Percentiles rank a stretch among this genome's conserved stretches.
Evolutionary conservation across 2,797 vertebrate genomes (phyloP).

Genomic region (Amblyopsis hoosieri): DNA sequence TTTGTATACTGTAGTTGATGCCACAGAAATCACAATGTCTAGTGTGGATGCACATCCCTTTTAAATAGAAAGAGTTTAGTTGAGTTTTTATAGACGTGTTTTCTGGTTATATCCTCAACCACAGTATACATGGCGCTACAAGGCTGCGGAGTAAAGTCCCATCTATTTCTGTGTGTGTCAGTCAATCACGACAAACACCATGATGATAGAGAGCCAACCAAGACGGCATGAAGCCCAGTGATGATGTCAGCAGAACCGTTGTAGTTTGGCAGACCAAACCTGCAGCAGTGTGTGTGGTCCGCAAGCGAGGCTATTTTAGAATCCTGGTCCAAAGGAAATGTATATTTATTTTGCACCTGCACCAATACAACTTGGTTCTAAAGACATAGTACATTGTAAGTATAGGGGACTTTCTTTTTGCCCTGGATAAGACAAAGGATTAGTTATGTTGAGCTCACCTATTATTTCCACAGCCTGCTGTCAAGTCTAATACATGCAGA

Average conservation of each 20-base stretch:
- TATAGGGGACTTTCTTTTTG: conserved; percentile 34
- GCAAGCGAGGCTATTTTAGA: conserved; percentile 60
- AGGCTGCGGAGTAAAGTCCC: conserved; percentile 4
- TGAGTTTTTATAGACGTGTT: conserved; percentile 8
- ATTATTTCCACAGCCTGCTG: conserved; percentile 39
- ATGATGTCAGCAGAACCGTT: conserved; percentile 57
- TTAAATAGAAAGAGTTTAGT: neutral
- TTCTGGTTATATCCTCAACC: conserved; percentile 8
- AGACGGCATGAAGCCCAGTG: conserved; percentile 55
- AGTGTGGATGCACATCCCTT: neutral
- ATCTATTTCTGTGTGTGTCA: conserved; percentile 49
- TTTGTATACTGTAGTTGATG: neutral
- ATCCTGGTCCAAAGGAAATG: conserved; percentile 49
- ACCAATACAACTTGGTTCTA: conserved; percentile 31
- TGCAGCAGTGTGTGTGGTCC: conserved; percentile 68
- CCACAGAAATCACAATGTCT: too few relatives aligned
- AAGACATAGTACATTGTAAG: conserved; percentile 38
- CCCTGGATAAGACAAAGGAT: conserved; percentile 41
- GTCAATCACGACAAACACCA: conserved; percentile 52
- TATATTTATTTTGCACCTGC: conserved; percentile 57
- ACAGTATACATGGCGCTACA: neutral
- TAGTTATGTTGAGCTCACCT: conserved; percentile 39
- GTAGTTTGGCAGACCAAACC: conserved; percentile 19
- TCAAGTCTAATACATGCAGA: conserved; percentile 35
- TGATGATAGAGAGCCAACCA: conserved; percentile 47